Evolutionary conservation across 2,797 vertebrate species (phyloP).

Genomic region (Pseudochirops corinnae): DNA sequence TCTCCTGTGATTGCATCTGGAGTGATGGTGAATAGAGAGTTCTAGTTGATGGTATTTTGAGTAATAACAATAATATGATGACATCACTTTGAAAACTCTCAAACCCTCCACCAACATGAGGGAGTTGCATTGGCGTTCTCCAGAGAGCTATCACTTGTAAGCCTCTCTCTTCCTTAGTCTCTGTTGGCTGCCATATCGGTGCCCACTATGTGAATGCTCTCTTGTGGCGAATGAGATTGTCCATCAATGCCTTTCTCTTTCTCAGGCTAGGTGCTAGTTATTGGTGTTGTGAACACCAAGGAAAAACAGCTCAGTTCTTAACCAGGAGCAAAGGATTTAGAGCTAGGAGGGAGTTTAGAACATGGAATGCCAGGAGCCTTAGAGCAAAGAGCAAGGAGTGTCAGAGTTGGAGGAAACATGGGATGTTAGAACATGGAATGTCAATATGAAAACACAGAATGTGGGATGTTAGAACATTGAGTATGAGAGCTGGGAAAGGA

Average conservation of each 20-base stretch:
- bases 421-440: neutral
- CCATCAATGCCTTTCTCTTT: neutral
- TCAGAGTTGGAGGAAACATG: neutral
- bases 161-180: neutral
- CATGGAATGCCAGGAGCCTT: neutral
- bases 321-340: neutral
- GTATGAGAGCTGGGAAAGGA: neutral
- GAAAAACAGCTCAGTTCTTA: neutral
- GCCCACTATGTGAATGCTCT: neutral
- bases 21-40: neutral
- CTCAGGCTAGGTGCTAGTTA: neutral
- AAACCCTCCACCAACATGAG: neutral
- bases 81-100: neutral
- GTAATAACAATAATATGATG: neutral
- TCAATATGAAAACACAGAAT: too few relatives aligned
- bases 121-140: too few relatives aligned
- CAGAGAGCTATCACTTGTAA: neutral
- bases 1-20: neutral
- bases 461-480: too few relatives aligned
- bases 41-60: neutral
- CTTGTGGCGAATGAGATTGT: neutral
- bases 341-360: neutral
- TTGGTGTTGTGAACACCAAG: neutral
- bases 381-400: neutral
- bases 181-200: neutral